Evolutionary conservation across 2,113 vertebrate genomes (phyloP).

Genomic region (Xiphophorus couchianus): DNA sequence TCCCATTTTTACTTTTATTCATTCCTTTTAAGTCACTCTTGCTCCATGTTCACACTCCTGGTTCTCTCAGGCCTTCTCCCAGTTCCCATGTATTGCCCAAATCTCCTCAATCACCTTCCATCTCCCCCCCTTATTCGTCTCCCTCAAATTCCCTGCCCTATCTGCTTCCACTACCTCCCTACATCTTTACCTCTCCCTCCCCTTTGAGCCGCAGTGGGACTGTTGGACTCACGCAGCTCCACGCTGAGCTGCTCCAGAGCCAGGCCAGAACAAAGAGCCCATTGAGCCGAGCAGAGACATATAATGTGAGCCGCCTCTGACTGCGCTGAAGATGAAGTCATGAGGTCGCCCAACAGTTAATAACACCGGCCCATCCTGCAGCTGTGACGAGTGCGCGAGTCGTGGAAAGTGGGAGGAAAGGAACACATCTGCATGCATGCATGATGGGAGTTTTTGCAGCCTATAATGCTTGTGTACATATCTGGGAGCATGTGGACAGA

Average conservation of each 20-base stretch:
- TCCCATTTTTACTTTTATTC: conserved; percentile 23
- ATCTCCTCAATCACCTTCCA: conserved; percentile 53
- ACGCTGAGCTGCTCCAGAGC: conserved; percentile 75
- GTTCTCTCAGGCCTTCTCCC: conserved; percentile 26
- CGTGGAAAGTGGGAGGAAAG: conserved; percentile 42
- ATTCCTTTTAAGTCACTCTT: conserved; percentile 30
- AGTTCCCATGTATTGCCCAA: conserved; percentile 52
- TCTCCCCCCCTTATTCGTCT: conserved; percentile 29
- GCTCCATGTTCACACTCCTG: conserved; percentile 33
- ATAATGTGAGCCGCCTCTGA: conserved; percentile 77
- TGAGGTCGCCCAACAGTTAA: conserved; percentile 78
- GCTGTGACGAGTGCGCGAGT: conserved; percentile 48
- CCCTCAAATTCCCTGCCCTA: conserved; percentile 29
- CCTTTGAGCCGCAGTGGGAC: conserved; percentile 57
- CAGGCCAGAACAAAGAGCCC: conserved; percentile 79
- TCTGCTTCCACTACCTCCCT: conserved; percentile 39
- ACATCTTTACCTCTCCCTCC: conserved; percentile 34
- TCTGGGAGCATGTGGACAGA: conserved; percentile 46
- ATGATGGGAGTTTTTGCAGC: conserved; percentile 32
- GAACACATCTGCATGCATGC: conserved; percentile 40
- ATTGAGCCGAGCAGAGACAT: conserved; percentile 78
- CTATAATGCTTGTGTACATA: conserved; percentile 36
- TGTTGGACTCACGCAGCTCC: conserved; percentile 71
- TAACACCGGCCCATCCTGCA: conserved; percentile 60
- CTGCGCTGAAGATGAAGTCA: conserved; percentile 76